Evolutionary conservation across 2,113 vertebrate genomes (phyloP), one percentile per base, ranked within the genome.

Genomic region (Callaeas wilsoni): DNA sequence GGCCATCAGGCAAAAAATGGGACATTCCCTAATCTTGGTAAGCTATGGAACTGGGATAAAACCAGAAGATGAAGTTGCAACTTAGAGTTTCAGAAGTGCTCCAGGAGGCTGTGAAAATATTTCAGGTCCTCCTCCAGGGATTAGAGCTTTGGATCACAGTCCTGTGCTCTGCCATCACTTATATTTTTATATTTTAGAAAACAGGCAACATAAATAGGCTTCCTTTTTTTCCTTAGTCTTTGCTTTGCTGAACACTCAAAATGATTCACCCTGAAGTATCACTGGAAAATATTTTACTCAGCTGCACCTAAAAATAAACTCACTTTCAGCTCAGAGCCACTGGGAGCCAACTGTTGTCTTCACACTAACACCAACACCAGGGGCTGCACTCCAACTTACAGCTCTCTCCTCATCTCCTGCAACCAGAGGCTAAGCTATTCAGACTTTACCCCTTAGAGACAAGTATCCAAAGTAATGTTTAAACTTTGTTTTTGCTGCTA

Each of bases 301-400:
- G 29, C 68, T 85, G 37, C 26, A 62, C 62, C 80, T 95, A 89
- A 94, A 97, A 96, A 95, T 94, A 96, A 91, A 91, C 63, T 39
- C 2, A 5, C 18, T 84, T 23, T 84, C 41, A 70, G 39, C 73
- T 87, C 42, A 60, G 87, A 80, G 47, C 64, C 8, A 5, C 57
- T 10, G 7, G 32, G 52, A 89, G 65, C 87, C 87, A 87, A 44
- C 32, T 78, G 84, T 77, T 94, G 64, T 55, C 62, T 88, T 75
- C 46, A 56, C 14, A 13, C 39, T n/a, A 80, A 47, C 87, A 76
- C 52, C 6, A 5, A 60, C 77, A 89, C 57, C 10, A 4, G 13
- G 37, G 42, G 32, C 57, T 49, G 27, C 1, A 2, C 76, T 89
- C 20, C 49, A 56, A 2, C 19, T 63, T 56, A 12, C 6, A 87